Percentiles rank a stretch among this genome's conserved stretches.
Conservation (phyloP, 2,797 vertebrate species). For the Staurois parvus region DNA sequence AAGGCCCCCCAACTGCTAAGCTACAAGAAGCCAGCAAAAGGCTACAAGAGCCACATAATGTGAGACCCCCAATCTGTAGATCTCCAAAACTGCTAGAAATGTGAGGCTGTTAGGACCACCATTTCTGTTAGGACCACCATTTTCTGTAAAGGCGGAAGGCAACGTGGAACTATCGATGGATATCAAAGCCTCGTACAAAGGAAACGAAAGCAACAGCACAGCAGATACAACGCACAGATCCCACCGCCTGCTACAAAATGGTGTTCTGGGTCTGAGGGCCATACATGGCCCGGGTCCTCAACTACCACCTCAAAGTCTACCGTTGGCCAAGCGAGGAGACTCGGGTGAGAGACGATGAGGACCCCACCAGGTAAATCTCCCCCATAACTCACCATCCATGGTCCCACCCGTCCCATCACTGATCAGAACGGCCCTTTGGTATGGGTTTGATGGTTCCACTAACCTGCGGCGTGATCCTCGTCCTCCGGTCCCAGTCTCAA, state of each 20-base stretch:
- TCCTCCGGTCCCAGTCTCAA: neutral
- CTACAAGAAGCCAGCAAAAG: neutral
- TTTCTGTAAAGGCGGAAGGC: neutral
- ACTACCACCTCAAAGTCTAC: too few relatives aligned
- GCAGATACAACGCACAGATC: neutral
- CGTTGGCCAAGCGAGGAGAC: too few relatives aligned
- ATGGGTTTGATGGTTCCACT: neutral
- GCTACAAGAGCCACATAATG: neutral
- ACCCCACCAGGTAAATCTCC: too few relatives aligned
- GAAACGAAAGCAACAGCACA: neutral
- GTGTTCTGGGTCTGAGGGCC: neutral
- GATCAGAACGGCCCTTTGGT: too few relatives aligned
- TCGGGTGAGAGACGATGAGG: too few relatives aligned
- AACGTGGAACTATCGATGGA: too few relatives aligned
- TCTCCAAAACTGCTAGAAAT: neutral
- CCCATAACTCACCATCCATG: too few relatives aligned
- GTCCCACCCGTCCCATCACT: too few relatives aligned
- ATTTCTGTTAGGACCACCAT: neutral
- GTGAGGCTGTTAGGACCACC: neutral
- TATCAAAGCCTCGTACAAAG: neutral
- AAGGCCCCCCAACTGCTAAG: neutral
- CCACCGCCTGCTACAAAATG: neutral
- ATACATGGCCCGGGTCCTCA: neutral
- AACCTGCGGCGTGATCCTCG: conserved; percentile 34
- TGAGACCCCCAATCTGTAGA: neutral